Conservation (phyloP, 2,888 invertebrate species). For the Sminthurides aquaticus region DNA sequence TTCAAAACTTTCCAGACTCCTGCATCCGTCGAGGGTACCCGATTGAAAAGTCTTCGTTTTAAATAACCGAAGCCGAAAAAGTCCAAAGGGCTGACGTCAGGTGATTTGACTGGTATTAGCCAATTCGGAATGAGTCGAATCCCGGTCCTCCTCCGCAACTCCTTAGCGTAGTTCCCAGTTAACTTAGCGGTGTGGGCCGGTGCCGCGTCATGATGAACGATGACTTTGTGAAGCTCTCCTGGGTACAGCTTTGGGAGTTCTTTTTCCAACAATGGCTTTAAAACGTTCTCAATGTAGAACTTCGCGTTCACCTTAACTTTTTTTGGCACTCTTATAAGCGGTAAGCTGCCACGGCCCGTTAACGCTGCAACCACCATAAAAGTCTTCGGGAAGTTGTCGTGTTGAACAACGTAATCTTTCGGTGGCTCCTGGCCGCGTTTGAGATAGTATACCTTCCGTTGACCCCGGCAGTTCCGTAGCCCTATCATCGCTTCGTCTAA, state of each 20-base stretch:
- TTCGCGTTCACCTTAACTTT: conserved; percentile 23
- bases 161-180: conserved; percentile 10
- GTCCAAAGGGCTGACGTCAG: conserved; percentile 3
- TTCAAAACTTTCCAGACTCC: conserved; percentile 19
- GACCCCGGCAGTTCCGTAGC: conserved; percentile 7
- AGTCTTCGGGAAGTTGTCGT: conserved; percentile 9
- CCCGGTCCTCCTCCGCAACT: conserved; percentile 13
- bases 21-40: background rate
- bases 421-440: background rate
- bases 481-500: conserved; percentile 20
- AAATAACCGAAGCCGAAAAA: conserved; percentile 21
- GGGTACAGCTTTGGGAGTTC: conserved; percentile 17
- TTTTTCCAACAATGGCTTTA: too few species aligned
- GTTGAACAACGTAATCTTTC: background rate
- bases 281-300: conserved; percentile 19
- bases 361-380: conserved; percentile 26
- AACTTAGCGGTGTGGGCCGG: conserved; percentile 15
- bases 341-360: conserved; percentile 16
- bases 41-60: conserved; percentile 8
- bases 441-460: conserved; percentile 9
- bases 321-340: conserved; percentile 20
- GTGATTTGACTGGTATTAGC: conserved; percentile 18
- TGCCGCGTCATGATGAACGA: conserved; percentile 24
- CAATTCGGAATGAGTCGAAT: conserved; percentile 11
- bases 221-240: conserved; percentile 19